Percentiles rank a stretch among this genome's conserved stretches.
Conservation (phyloP, 1,140 invertebrate genomes). For the Lordiphosa clarofinis region DNA sequence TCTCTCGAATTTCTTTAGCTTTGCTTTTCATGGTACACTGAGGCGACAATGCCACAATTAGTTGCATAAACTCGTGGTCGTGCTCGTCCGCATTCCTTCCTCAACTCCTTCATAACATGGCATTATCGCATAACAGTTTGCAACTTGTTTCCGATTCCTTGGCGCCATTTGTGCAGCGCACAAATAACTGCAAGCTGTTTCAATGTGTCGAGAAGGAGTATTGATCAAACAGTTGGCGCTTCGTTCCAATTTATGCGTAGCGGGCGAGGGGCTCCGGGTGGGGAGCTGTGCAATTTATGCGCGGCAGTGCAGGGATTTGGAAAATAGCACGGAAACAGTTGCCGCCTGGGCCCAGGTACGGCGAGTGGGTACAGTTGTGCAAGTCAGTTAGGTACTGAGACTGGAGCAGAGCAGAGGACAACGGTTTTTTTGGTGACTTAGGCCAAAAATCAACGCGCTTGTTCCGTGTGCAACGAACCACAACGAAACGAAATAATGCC, state of each 20-base stretch:
- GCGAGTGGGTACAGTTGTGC: constrained; percentile 45
- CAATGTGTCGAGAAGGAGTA: constrained; percentile 39
- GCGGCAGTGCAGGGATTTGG: constrained; percentile 28
- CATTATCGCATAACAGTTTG: constrained; percentile 53
- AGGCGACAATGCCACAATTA: constrained; percentile 69
- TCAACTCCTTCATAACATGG: constrained; percentile 34
- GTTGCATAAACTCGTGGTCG: constrained; percentile 53
- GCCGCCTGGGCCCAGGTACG: constrained; percentile 20
- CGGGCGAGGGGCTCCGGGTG: background rate
- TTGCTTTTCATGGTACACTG: constrained; percentile 5
- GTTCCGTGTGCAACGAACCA: constrained; percentile 69
- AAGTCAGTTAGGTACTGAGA: constrained; percentile 63
- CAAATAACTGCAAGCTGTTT: constrained; percentile 51
- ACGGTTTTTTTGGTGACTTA: constrained; percentile 71
- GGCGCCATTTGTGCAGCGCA: constrained; percentile 50
- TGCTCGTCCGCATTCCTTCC: constrained; percentile 7
- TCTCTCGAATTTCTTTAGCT: constrained; percentile 10
- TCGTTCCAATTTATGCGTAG: constrained; percentile 25
- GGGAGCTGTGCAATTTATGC: constrained; percentile 24
- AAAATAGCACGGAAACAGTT: constrained; percentile 35
- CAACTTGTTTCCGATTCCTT: constrained; percentile 29
- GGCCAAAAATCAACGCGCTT: constrained; percentile 76
- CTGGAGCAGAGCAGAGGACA: constrained; percentile 64
- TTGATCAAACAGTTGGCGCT: constrained; percentile 58
- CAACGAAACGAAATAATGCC: constrained; percentile 39